phyloP scores from a whole-genome alignment of 2,113 vertebrate species.

The Ameiurus melas region DNA sequence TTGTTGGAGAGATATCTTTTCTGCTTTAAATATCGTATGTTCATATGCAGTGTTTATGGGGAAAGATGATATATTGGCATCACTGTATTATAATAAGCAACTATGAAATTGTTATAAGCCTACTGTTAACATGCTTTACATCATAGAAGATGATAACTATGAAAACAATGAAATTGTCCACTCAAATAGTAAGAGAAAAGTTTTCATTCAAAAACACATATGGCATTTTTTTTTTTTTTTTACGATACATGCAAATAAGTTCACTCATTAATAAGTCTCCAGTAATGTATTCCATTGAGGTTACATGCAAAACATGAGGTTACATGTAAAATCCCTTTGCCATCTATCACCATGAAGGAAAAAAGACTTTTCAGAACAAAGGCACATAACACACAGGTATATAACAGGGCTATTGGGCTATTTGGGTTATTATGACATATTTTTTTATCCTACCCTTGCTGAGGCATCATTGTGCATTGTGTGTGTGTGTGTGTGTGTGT shows the following conservation, averaged over 20 bases:
- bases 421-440: not conserved
- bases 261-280: not conserved
- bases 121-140: not conserved
- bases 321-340: not conserved
- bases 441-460: too few species aligned
- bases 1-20: not conserved
- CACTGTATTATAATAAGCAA: not conserved
- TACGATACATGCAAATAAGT: not conserved
- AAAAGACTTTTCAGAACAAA: not conserved
- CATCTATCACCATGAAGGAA: not conserved
- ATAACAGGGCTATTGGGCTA: not conserved
- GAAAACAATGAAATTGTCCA: not conserved
- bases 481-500: constrained; percentile 43
- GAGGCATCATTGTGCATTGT: not conserved
- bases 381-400: not conserved
- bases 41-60: not conserved
- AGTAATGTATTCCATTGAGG: not conserved
- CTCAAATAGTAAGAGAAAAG: not conserved
- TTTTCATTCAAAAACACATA: not conserved
- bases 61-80: not conserved
- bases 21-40: not conserved
- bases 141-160: not conserved
- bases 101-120: not conserved
- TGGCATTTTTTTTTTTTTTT: too few species aligned
- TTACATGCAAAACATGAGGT: not conserved